Evolutionary conservation across 1,140 invertebrate species (phyloP).

Genomic region (Hyles euphorbiae): DNA sequence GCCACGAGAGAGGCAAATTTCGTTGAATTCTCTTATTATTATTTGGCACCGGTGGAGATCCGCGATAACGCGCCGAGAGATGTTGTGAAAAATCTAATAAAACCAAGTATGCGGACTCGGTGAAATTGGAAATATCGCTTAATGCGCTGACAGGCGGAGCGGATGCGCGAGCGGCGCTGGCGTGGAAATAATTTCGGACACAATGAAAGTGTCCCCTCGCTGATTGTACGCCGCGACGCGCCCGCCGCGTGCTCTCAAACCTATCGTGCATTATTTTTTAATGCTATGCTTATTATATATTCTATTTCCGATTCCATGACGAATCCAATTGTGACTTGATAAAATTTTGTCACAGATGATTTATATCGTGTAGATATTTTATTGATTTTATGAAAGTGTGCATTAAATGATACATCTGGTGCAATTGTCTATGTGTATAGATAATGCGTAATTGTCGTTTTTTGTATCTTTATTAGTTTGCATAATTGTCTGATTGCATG

Average conservation of each 20-base stretch:
- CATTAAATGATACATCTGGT: no score
- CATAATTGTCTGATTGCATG: no score
- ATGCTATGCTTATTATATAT: no score
- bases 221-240: no score
- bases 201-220: slow-evolving; percentile 7
- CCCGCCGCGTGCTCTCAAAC: neutral
- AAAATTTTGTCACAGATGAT: no score
- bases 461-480: no score
- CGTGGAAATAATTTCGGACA: slow-evolving; percentile 29
- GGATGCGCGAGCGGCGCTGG: neutral
- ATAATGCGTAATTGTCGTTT: no score
- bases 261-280: neutral
- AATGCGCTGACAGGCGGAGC: slow-evolving; percentile 15
- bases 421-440: no score
- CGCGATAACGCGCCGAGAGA: slow-evolving; percentile 28
- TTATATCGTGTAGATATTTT: no score
- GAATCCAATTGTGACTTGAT: no score
- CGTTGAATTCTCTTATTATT: slow-evolving; percentile 51
- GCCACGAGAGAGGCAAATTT: slow-evolving; percentile 43
- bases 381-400: no score
- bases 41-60: slow-evolving; percentile 40
- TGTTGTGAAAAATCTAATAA: slow-evolving; percentile 45
- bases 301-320: no score
- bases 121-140: slow-evolving; percentile 43
- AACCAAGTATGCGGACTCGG: slow-evolving; percentile 27